Evolutionary conservation across 2,113 vertebrate species (phyloP), one percentile per base, ranked within the genome.

Genomic region (Cyanistes caeruleus): DNA sequence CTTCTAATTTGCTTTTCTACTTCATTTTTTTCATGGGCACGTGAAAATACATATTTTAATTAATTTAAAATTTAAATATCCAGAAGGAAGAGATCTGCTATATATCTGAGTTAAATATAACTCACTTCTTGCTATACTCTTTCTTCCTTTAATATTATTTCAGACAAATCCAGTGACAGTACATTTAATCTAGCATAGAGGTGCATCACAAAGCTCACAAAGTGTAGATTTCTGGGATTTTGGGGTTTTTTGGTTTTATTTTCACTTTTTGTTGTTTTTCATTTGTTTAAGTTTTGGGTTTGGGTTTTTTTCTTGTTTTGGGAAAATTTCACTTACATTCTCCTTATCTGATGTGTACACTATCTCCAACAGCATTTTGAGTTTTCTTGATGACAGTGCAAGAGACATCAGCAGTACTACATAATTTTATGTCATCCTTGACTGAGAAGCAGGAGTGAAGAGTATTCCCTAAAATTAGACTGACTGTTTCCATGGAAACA

Each of bases 401-500:
- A 77, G 44, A 90, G 53, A 85, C 70, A 77, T 13, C 28, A 55
- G 33, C 10, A 13, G 67, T 73, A 73, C 59, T 44, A 90, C 46
- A 75, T 21, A 85, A 53, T 87, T 87, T 86, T 76, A 56, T 76
- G 59, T 85, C 84, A 93, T 67, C 21, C 79, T 87, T 67, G 75
- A 86, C 51, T 65, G 62, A 91, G 92, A 31, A 51, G 69, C 33
- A 84, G 46, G n/a, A 91, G 37, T 31, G 80, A 91, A 91, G 70
- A 90, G 33, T 70, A 73, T 78, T 83, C 55, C 90, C 68, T 94
- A 94, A 96, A 95, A 95, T 96, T 80, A 93, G 81, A 73, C 91
- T 80, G 90, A 69, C 77, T 80, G 92, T 96, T 95, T 63, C 95
- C 87, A 94, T 94, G 53, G 95, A 89, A 94, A 97, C 93, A 83